Percentiles rank a stretch among this genome's conserved stretches.
Conservation (phyloP, 1,140 invertebrate species). For the Macrosteles quadrilineatus region DNA sequence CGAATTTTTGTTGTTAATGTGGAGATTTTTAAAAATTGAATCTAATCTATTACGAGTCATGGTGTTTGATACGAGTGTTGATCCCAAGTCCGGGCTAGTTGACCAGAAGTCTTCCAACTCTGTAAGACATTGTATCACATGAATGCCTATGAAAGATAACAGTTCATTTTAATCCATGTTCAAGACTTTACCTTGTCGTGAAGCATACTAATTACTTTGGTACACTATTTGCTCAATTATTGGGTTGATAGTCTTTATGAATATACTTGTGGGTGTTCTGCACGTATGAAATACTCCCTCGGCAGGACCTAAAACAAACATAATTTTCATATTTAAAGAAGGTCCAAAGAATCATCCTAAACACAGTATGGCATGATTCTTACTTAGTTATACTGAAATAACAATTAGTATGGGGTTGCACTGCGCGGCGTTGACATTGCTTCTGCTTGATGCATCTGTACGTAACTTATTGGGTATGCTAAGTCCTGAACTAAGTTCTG, state of each 20-base stretch:
- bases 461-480: no score
- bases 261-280: neutral
- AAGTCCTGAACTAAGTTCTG: no score
- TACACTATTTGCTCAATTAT: neutral
- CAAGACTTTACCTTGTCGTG: neutral
- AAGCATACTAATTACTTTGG: neutral
- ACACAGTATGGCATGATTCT: no score
- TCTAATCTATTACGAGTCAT: slow-evolving; percentile 25
- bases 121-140: neutral
- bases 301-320: neutral
- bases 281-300: neutral
- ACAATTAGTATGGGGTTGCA: no score
- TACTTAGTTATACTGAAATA: no score
- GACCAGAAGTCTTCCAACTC: neutral
- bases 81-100: neutral
- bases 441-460: no score
- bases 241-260: neutral
- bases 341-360: no score
- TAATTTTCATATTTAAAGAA: no score
- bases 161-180: neutral
- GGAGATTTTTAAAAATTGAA: slow-evolving; percentile 20
- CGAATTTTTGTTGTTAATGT: neutral
- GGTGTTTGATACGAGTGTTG: slow-evolving; percentile 4
- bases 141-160: neutral
- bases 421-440: no score